phyloP scores from a whole-genome alignment of 2,113 vertebrate genomes.

The Lepisosteus osseus region DNA sequence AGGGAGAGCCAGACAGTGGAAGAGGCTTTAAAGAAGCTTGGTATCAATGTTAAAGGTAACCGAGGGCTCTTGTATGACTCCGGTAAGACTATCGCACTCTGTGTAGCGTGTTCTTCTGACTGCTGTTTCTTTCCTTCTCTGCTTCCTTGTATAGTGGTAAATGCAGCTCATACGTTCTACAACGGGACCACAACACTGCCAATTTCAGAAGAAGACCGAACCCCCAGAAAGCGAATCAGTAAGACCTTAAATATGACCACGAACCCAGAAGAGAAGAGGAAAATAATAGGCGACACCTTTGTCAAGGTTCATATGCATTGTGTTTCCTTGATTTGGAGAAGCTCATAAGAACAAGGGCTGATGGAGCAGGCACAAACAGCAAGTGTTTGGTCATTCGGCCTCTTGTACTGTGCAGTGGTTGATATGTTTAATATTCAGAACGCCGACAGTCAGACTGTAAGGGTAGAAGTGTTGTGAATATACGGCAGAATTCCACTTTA shows the following conservation, averaged over 20 bases:
- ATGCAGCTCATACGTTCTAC: constrained; percentile 96
- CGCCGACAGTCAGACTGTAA: too few species aligned
- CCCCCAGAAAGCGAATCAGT: constrained; percentile 95
- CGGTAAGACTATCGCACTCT: too few species aligned
- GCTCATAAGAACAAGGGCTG: too few species aligned
- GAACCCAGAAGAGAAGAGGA: constrained; percentile 96
- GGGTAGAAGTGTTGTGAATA: too few species aligned
- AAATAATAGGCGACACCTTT: constrained; percentile 98
- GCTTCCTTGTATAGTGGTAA: constrained; percentile 76
- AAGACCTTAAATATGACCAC: constrained; percentile 98
- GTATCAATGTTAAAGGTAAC: constrained; percentile 93
- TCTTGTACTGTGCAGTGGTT: too few species aligned
- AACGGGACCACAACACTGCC: constrained; percentile 96
- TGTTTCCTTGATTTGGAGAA: neutral
- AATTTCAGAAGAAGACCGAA: constrained; percentile 96
- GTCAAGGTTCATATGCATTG: constrained; percentile 77
- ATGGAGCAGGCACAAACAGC: too few species aligned
- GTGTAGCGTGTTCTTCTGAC: neutral
- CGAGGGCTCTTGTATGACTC: accelerated
- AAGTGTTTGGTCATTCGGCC: too few species aligned
- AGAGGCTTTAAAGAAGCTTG: constrained; percentile 91
- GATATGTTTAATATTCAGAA: too few species aligned
- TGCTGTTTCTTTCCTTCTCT: neutral
- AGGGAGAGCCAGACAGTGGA: constrained; percentile 93
- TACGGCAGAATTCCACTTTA: too few species aligned